These are phyloP conservation scores for Esox masquinongy DNA, from an alignment of 2,797 vertebrate species.

Conservation along the genomic window DNA sequence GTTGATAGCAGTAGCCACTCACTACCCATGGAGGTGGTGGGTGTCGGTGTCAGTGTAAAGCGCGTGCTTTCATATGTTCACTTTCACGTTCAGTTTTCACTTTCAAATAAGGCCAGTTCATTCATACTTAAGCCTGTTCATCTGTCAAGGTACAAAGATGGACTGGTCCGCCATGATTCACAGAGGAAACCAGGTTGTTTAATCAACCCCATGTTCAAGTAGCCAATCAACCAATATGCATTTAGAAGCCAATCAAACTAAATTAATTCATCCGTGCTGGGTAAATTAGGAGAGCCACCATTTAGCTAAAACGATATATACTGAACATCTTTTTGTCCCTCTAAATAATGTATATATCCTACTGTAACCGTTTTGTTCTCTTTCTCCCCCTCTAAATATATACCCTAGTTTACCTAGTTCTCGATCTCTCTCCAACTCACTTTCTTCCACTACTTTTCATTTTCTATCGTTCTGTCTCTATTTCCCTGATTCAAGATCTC, in stretches of 20 bases:
- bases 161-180: background rate
- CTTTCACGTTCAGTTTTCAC: background rate
- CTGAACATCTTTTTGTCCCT: too few relatives aligned
- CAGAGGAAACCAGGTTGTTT: conserved; percentile 15
- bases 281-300: conserved; percentile 6
- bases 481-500: too few relatives aligned
- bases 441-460: too few relatives aligned
- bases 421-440: background rate
- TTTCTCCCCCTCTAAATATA: background rate
- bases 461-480: too few relatives aligned
- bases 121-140: background rate
- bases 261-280: conserved; percentile 19
- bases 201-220: background rate
- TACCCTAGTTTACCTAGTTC: background rate
- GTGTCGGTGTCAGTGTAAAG: background rate
- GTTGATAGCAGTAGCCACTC: conserved; percentile 4
- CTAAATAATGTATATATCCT: too few relatives aligned
- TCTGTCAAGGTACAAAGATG: background rate
- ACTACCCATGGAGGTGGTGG: background rate
- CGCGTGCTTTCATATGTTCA: too few relatives aligned
- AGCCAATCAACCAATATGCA: conserved; percentile 17
- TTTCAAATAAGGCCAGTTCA: background rate
- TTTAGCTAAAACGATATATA: background rate
- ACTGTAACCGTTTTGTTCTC: background rate
- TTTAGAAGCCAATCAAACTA: background rate